Evolutionary conservation across 2,113 vertebrate genomes (phyloP), one percentile per base, ranked within the genome.

Genomic region (Garra rufa): DNA sequence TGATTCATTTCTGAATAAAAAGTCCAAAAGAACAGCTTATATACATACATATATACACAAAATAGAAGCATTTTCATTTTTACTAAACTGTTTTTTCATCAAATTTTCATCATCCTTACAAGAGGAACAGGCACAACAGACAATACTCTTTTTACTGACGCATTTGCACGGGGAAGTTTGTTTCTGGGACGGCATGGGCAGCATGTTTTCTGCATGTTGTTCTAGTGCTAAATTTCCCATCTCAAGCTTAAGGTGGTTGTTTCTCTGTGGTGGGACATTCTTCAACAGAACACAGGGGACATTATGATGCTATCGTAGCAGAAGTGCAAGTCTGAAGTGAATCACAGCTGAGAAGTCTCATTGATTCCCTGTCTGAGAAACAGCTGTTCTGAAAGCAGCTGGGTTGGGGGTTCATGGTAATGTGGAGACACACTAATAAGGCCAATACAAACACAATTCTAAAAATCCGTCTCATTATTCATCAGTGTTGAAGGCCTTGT

Each of bases 321-420:
- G 34, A 78, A 78, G 24, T 43, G 61, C 46, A n/a, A 70, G 61
- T 70, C 79, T 69, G 79, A 55, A 71, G 63, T 52, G 80, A 52
- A 52, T 82, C 63, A 82, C 80, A 82, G 80, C 80, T 82, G 80
- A 82, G 80, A 82, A 46, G 44, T 34, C 44, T 70, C 65, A 82
- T 19, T 82, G 80, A 55, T 82, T 82, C 80, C 21, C 48, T 69
- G 80, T 82, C 65, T 82, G 65, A 82, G 80, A 71, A 82, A 70
- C 80, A 82, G 80, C 80, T 82, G 80, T 70, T 82, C 80, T 15
- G 48, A 82, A 67, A 70, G 80, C 80, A 82, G 80, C 80, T 82
- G 80, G 30, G 21, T 41, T 24, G 78, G 24, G 55, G 76, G 21
- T 48, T 26, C 43, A n/a, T 80, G 77, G 13, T 48, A 46, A 48